These are phyloP conservation scores for Nomada hirtipes DNA, from an alignment of 2,888 invertebrate genomes.

Conservation along the genomic window DNA sequence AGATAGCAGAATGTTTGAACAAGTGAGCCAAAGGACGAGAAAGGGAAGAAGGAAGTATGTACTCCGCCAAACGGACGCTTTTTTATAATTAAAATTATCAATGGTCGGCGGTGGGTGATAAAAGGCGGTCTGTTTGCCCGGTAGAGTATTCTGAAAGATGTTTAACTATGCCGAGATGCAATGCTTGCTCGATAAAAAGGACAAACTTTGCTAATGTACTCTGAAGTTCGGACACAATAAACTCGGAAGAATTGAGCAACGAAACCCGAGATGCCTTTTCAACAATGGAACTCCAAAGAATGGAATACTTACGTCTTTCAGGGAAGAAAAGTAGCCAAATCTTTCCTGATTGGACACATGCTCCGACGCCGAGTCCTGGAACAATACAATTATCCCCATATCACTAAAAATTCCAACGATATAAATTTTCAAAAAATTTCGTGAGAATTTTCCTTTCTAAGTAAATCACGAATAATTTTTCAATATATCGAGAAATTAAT, in stretches of 20 bases:
- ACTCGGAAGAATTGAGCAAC: constrained; percentile 31
- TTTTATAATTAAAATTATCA: constrained; percentile 76
- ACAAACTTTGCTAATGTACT: constrained; percentile 64
- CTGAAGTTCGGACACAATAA: constrained; percentile 53
- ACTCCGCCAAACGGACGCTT: constrained; percentile 60
- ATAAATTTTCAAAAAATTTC: neutral
- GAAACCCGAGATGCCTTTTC: constrained; percentile 53
- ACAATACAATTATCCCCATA: constrained; percentile 30
- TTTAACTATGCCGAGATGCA: constrained; percentile 59
- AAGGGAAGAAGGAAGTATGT: constrained; percentile 16
- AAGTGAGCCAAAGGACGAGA: constrained; percentile 21
- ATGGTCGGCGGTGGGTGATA: constrained; percentile 56
- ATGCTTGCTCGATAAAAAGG: constrained; percentile 62
- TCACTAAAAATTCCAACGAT: constrained; percentile 1
- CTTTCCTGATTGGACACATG: constrained; percentile 82
- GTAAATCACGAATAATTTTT: neutral
- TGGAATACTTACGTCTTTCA: constrained; percentile 81
- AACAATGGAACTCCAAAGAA: neutral
- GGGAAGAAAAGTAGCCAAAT: constrained; percentile 83
- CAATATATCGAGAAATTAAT: neutral
- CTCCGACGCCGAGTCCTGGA: constrained; percentile 81
- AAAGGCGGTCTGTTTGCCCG: constrained; percentile 65
- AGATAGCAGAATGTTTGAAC: constrained; percentile 39
- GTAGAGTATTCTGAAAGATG: constrained; percentile 52
- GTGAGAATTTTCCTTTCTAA: neutral